Percentiles rank a stretch among this genome's conserved stretches.
Conservation (phyloP, 2,797 vertebrate species). For the Enteromius fasciolatus region DNA sequence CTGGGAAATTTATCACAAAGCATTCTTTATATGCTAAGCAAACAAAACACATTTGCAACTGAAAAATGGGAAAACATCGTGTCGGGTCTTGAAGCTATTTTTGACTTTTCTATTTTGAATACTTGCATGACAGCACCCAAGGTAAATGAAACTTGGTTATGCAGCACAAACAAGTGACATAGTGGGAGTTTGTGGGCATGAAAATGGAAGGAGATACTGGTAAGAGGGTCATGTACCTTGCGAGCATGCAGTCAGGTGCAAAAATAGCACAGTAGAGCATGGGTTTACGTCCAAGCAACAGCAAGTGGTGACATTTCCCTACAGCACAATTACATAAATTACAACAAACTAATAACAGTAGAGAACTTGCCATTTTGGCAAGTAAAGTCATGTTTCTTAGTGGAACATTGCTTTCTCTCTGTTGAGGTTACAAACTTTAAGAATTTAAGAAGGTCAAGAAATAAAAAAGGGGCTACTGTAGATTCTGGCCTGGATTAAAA, state of each 20-base stretch:
- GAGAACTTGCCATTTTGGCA: background rate
- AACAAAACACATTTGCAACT: background rate
- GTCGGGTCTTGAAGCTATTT: background rate
- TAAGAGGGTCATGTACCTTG: background rate
- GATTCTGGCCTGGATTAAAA: background rate
- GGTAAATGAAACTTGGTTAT: background rate
- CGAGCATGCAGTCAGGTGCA: constrained; percentile 8
- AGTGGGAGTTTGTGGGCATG: background rate
- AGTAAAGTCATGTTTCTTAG: background rate
- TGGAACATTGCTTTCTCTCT: background rate
- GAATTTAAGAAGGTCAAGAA: background rate
- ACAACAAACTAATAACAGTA: background rate
- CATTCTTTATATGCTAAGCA: background rate
- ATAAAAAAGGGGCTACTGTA: background rate
- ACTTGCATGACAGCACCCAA: background rate
- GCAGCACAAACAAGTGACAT: background rate
- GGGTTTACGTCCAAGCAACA: constrained; percentile 13
- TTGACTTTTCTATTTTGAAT: background rate
- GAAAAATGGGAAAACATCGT: background rate
- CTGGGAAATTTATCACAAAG: background rate
- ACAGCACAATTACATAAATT: background rate
- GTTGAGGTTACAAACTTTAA: background rate
- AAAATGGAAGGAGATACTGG: constrained; percentile 9
- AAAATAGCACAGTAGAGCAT: constrained; percentile 23
- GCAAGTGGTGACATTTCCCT: background rate